Evolutionary conservation across 2,113 vertebrate genomes (phyloP).

Genomic region (Helogale parvula): DNA sequence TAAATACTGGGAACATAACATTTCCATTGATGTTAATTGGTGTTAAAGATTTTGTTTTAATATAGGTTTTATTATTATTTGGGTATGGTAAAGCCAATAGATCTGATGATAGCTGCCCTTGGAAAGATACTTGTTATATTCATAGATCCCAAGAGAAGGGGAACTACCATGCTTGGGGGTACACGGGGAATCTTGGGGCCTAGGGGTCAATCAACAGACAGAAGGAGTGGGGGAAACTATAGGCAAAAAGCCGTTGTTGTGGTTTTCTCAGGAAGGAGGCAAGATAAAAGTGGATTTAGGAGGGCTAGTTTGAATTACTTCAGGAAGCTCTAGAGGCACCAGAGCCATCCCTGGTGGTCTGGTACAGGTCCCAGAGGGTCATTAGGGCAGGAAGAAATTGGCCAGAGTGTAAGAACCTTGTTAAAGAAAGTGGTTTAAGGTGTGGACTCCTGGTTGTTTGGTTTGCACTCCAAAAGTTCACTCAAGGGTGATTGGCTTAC

Average conservation of each 20-base stretch:
- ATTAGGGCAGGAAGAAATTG: background rate
- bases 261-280: background rate
- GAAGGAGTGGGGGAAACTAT: background rate
- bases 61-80: background rate
- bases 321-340: background rate
- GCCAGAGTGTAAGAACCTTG: background rate
- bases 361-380: background rate
- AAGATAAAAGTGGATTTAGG: background rate
- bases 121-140: background rate
- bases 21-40: background rate
- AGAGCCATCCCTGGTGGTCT: background rate
- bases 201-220: background rate
- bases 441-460: background rate
- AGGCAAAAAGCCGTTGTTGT: background rate
- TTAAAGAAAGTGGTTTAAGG: background rate
- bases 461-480: background rate
- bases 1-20: background rate
- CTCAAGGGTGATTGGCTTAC: background rate
- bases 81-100: background rate
- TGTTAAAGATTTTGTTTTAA: background rate
- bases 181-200: background rate
- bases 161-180: accelerated
- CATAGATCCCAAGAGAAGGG: background rate
- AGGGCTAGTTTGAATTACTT: background rate
- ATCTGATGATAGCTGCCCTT: background rate